A percentile compares a stretch with the other conserved stretches of the same genome.
Evolutionary conservation across 2,797 vertebrate genomes (phyloP).

Genomic region (Rhadinocentrus ornatus): DNA sequence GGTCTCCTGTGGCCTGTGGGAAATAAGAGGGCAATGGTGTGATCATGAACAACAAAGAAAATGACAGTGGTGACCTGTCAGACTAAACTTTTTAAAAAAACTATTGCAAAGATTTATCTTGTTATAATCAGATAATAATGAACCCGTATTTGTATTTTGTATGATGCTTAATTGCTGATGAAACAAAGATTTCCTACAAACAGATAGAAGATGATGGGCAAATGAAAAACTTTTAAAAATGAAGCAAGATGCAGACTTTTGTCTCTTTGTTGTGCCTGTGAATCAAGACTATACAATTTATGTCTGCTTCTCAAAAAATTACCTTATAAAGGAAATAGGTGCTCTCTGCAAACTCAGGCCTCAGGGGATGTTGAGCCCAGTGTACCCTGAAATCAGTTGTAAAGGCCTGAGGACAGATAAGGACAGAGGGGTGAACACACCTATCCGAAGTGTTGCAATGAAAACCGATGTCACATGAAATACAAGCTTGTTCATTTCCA

Average conservation of each 20-base stretch:
- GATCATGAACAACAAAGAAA: conserved; percentile 3
- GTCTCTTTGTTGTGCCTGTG: neutral
- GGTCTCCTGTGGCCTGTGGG: conserved; percentile 92
- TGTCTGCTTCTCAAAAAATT: conserved; percentile 61
- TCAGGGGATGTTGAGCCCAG: conserved; percentile 97
- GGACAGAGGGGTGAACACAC: conserved; percentile 64
- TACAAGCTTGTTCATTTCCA: conserved; percentile 18
- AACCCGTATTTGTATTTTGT: conserved; percentile 15
- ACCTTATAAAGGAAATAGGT: conserved; percentile 99
- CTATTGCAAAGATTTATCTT: neutral
- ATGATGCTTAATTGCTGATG: conserved; percentile 3
- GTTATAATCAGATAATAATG: conserved; percentile 9
- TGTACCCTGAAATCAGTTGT: conserved; percentile 99
- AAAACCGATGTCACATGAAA: conserved; percentile 66
- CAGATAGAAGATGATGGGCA: neutral
- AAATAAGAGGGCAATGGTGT: neutral
- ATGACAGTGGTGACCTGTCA: neutral
- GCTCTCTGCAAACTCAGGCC: conserved; percentile 99
- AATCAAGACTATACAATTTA: conserved; percentile 25
- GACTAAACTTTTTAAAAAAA: neutral
- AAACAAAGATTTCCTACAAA: conserved; percentile 17
- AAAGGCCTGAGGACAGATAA: conserved; percentile 88
- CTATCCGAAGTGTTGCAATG: conserved; percentile 17
- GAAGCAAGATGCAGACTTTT: neutral
- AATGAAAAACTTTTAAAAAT: neutral